These are phyloP conservation scores for Adrianichthys oophorus DNA, from an alignment of 2,797 vertebrate species.

Conservation along the genomic window DNA sequence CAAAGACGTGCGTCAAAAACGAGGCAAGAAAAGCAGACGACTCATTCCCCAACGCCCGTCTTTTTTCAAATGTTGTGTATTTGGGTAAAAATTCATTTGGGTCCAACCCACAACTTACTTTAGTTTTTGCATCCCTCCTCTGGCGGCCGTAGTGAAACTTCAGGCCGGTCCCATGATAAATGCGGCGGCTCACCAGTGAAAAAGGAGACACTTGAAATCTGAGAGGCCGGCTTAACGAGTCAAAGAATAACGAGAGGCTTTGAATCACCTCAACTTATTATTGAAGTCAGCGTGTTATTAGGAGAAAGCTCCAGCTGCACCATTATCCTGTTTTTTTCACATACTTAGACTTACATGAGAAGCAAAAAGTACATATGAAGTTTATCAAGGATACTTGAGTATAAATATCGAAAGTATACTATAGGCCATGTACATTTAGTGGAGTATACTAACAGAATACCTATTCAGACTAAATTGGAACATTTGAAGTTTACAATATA, in stretches of 20 bases:
- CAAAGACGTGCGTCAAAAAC: slow-evolving; percentile 46
- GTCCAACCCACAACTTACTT: slow-evolving; percentile 85
- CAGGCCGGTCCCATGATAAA: slow-evolving; percentile 89
- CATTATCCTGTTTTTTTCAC: slow-evolving; percentile 16
- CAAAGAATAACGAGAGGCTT: slow-evolving; percentile 76
- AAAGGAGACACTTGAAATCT: slow-evolving; percentile 99
- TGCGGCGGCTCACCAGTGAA: slow-evolving; percentile 92
- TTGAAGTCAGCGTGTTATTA: slow-evolving; percentile 56
- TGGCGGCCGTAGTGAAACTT: slow-evolving; percentile 90
- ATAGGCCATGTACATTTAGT: too few relatives aligned
- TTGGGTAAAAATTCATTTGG: slow-evolving; percentile 71
- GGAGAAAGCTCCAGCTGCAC: slow-evolving; percentile 37
- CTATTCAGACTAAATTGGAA: too few relatives aligned
- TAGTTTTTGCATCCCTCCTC: slow-evolving; percentile 90
- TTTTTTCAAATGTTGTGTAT: slow-evolving; percentile 35
- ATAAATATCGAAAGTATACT: too few relatives aligned
- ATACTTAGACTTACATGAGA: too few relatives aligned
- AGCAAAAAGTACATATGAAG: too few relatives aligned
- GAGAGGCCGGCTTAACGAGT: slow-evolving; percentile 83
- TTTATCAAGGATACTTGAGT: too few relatives aligned
- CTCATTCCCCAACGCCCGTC: slow-evolving; percentile 36
- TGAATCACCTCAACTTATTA: slow-evolving; percentile 74
- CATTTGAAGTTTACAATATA: too few relatives aligned
- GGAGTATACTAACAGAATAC: too few relatives aligned
- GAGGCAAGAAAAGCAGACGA: slow-evolving; percentile 24